Base-by-base conservation (phyloP, 1,140 invertebrate genomes). In the Bactericera cockerelli region DNA sequence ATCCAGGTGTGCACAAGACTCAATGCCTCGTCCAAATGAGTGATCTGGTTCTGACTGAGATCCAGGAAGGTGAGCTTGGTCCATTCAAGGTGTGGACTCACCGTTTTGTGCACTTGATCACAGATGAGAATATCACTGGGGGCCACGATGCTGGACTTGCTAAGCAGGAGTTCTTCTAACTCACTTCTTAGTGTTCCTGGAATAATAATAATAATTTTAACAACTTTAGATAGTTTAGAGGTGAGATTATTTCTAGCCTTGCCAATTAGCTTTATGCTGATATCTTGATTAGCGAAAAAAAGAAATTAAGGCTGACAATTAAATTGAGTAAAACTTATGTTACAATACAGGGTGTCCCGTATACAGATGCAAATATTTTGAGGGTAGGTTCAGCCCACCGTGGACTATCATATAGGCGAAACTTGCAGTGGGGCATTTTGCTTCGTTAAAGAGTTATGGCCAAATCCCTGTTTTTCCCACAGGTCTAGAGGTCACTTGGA, bases 1-100 rank as follows among this genome's bases (percentile, higher is more conserved):
- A 67, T 86, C 80, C 6, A 93, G 73, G 60, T 84, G 82, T 0
- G 85, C 25, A 90, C 77, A 25, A 93, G 72, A 72, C 81, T 81
- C 59, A 94, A 82, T 33, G 84, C 83, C 67, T 84, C 78, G 71
- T 92, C 87, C 60, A 94, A 86, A 25, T 76, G 73, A 38, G 76
- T 74, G 53, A 96, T 80, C 64, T 81, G 74, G 74, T 95, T 95
- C 64, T 81, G 77, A 54, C 83, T 87, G 57, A 94, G 79, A 70
- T 93, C 84, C 26, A 86, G 74, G 62, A 81, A 72, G 11, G 74
- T 75, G 4, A 90, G 66, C 61, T 77, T 75, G 16, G 77, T 75
- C 86, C 86, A 89, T 67, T 73, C 74, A 75, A 81, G 68, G 65
- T 70, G 71, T 64, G 63, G 16, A 19, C 64, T 61, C 22, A 26